These are phyloP conservation scores for Cololabis saira DNA, from an alignment of 2,113 vertebrate species.

Conservation along the genomic window DNA sequence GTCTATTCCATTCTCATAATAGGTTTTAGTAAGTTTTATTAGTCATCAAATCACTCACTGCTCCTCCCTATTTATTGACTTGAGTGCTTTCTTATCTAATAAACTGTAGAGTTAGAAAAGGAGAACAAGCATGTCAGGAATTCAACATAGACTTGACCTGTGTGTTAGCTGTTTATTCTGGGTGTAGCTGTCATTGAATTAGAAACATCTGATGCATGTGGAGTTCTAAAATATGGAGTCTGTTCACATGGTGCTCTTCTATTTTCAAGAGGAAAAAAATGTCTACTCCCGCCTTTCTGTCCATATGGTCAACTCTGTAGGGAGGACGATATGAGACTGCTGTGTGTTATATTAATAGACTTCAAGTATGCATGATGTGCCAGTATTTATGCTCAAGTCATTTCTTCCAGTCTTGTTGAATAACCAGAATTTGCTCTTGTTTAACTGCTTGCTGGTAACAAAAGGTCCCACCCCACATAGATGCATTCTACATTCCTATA, in stretches of 20 bases:
- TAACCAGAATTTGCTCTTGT: slow-evolving; percentile 1
- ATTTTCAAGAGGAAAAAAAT: slow-evolving; percentile 52
- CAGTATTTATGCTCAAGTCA: background rate
- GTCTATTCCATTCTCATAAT: background rate
- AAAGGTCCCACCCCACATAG: slow-evolving; percentile 22
- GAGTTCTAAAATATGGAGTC: slow-evolving; percentile 54
- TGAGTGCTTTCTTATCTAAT: slow-evolving; percentile 30
- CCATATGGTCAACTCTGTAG: slow-evolving; percentile 65
- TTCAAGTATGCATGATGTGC: slow-evolving; percentile 5
- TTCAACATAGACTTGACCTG: slow-evolving; percentile 24
- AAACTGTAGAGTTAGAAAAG: slow-evolving; percentile 21
- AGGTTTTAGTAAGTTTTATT: slow-evolving; percentile 5
- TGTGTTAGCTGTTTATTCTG: slow-evolving; percentile 28
- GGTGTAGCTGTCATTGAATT: slow-evolving; percentile 41
- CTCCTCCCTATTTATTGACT: slow-evolving; percentile 1
- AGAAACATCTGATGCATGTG: slow-evolving; percentile 58
- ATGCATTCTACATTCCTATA: slow-evolving; percentile 46
- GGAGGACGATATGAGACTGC: slow-evolving; percentile 26
- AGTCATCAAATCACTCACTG: slow-evolving; percentile 24
- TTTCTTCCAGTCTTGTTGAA: slow-evolving; percentile 10
- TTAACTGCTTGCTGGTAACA: slow-evolving; percentile 17
- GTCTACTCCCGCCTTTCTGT: slow-evolving; percentile 34
- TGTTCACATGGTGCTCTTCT: slow-evolving; percentile 42
- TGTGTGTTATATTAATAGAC: slow-evolving; percentile 38
- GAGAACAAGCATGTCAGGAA: slow-evolving; percentile 37